These are phyloP conservation scores for Harpegnathos saltator DNA, from an alignment of 1,140 invertebrate species.

Conservation along the genomic window DNA sequence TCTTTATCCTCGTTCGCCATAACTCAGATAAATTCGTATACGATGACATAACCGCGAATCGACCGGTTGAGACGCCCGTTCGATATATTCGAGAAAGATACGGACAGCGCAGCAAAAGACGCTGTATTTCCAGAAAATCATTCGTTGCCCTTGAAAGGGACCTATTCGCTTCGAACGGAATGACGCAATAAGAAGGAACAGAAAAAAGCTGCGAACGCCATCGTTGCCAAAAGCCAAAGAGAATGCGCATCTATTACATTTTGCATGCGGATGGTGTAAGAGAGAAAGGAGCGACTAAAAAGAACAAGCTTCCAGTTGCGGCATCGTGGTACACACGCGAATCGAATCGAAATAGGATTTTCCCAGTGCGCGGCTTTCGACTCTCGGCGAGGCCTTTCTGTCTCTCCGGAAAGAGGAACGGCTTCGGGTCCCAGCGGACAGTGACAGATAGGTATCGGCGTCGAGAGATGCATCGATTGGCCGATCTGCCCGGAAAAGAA, in stretches of 20 bases:
- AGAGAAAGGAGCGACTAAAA: not conserved
- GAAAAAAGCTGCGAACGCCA: no score
- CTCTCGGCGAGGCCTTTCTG: constrained; percentile 39
- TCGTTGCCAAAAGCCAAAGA: not conserved
- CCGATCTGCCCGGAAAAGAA: constrained; percentile 85
- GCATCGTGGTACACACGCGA: constrained; percentile 9
- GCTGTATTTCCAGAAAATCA: not conserved
- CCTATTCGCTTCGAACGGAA: no score
- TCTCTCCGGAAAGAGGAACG: constrained; percentile 68
- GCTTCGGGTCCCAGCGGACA: constrained; percentile 79
- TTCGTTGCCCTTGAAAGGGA: not conserved
- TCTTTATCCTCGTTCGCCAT: constrained; percentile 19
- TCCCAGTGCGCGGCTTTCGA: constrained; percentile 22
- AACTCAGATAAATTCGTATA: constrained; percentile 47
- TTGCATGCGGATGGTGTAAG: not conserved
- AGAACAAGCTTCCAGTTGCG: not conserved
- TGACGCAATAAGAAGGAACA: no score
- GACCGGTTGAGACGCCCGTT: constrained; percentile 37
- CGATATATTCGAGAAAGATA: not conserved
- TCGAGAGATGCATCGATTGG: constrained; percentile 85
- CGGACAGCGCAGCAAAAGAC: not conserved
- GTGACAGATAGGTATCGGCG: constrained; percentile 86
- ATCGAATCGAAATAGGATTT: constrained; percentile 46
- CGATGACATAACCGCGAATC: constrained; percentile 17
- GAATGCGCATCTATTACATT: not conserved